These are phyloP conservation scores for Brenthis ino DNA, from an alignment of 2,888 invertebrate species.

Conservation along the genomic window DNA sequence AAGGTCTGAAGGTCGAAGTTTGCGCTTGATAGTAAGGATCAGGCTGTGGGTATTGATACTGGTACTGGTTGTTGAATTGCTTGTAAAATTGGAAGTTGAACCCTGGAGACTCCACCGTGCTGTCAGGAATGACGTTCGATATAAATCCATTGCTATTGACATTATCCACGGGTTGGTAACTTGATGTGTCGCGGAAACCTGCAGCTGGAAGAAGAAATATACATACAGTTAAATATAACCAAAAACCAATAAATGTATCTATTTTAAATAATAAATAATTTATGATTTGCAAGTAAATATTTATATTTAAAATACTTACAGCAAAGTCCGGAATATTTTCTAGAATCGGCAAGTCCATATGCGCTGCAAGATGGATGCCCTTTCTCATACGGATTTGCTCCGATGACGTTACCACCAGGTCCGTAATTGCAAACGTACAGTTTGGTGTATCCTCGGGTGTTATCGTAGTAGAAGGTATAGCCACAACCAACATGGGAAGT, in stretches of 20 bases:
- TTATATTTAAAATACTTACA: constrained; percentile 77
- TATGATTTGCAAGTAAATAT: constrained; percentile 1
- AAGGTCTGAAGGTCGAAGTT: constrained; percentile 71
- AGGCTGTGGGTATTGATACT: constrained; percentile 64
- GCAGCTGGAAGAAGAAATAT: constrained; percentile 63
- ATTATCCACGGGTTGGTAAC: constrained; percentile 69
- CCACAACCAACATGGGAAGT: constrained; percentile 94
- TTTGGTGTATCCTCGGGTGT: constrained; percentile 88
- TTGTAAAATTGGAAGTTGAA: constrained; percentile 73
- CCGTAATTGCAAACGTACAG: constrained; percentile 94
- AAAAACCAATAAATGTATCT: neutral
- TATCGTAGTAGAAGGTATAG: constrained; percentile 90
- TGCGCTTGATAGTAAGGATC: constrained; percentile 62
- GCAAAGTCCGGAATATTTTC: constrained; percentile 89
- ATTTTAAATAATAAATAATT: neutral
- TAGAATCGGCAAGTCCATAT: constrained; percentile 87
- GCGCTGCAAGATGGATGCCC: constrained; percentile 88
- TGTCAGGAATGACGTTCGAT: constrained; percentile 81
- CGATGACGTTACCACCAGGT: constrained; percentile 90
- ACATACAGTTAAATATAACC: constrained; percentile 31
- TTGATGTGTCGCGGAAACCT: constrained; percentile 67
- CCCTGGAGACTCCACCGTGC: constrained; percentile 67
- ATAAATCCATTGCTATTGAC: constrained; percentile 69
- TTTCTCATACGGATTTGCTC: constrained; percentile 88
- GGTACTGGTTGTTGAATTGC: constrained; percentile 61